Evolutionary conservation across 2,797 vertebrate genomes (phyloP).

Genomic region (Melanotaenia parkinsoni): DNA sequence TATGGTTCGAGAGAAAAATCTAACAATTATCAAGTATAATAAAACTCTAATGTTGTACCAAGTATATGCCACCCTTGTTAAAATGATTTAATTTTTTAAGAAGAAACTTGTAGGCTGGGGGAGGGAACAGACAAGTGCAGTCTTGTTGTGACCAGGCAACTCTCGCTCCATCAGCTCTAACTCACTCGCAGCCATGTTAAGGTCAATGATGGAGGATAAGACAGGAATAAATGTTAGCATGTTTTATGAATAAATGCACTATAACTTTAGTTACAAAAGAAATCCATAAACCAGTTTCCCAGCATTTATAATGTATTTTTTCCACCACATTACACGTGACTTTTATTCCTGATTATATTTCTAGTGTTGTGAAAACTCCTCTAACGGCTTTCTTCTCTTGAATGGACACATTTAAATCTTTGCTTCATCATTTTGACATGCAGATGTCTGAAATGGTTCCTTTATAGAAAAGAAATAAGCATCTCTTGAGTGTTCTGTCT

Average conservation of each 20-base stretch:
- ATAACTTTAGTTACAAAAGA: background rate
- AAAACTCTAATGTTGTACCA: background rate
- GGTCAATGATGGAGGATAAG: constrained; percentile 8
- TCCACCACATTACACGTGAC: constrained; percentile 29
- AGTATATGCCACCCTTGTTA: background rate
- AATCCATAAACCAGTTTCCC: constrained; percentile 16
- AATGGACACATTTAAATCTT: constrained; percentile 45
- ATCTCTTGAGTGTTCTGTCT: constrained; percentile 13
- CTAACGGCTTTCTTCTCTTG: constrained; percentile 37
- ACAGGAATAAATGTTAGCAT: constrained; percentile 1
- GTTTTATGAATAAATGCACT: constrained; percentile 5
- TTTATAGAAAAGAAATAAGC: background rate
- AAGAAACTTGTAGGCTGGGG: background rate
- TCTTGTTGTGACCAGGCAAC: background rate
- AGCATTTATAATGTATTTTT: constrained; percentile 13
- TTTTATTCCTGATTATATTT: constrained; percentile 36
- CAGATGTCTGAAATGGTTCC: constrained; percentile 36
- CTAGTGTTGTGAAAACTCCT: constrained; percentile 26
- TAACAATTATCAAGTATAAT: background rate
- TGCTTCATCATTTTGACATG: constrained; percentile 38
- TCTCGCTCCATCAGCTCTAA: background rate
- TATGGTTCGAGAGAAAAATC: background rate
- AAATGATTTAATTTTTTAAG: background rate
- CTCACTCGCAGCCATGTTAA: background rate
- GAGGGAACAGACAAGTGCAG: background rate